A percentile compares a stretch with the other conserved stretches of the same genome.
Evolutionary conservation across 2,797 vertebrate species (phyloP).

Genomic region (Brachyrhaphis roseni): DNA sequence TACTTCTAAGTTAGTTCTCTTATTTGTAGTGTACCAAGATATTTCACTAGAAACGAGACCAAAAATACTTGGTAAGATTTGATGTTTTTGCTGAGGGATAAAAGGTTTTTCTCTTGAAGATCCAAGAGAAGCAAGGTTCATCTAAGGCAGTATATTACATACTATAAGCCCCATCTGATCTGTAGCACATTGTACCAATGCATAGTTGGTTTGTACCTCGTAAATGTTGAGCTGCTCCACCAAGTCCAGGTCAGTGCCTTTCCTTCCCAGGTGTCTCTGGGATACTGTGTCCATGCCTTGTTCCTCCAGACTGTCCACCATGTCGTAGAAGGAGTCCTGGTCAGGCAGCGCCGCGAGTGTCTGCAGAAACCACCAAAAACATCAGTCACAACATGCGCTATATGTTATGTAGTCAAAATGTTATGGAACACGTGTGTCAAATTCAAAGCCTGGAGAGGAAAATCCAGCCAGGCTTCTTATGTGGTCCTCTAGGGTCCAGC

Average conservation of each 20-base stretch:
- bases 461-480: no score
- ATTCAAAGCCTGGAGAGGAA: no score
- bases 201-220: conserved; percentile 81
- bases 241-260: conserved; percentile 92
- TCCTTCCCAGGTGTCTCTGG: conserved; percentile 89
- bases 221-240: conserved; percentile 96
- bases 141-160: not conserved
- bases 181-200: not conserved
- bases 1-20: no score
- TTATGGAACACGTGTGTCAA: no score
- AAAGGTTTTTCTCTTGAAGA: not conserved
- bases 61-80: no score
- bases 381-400: not conserved
- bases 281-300: conserved; percentile 90
- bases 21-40: no score
- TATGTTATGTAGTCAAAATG: not conserved
- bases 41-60: no score
- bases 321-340: conserved; percentile 95
- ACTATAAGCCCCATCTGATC: not conserved
- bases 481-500: no score
- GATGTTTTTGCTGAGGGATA: no score
- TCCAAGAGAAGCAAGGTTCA: not conserved
- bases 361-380: conserved; percentile 66
- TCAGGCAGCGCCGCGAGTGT: conserved; percentile 90
- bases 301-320: conserved; percentile 94